A percentile compares a stretch with the other conserved stretches of the same genome.
Conservation (phyloP, 2,888 invertebrate species). For the Torymus auratus region DNA sequence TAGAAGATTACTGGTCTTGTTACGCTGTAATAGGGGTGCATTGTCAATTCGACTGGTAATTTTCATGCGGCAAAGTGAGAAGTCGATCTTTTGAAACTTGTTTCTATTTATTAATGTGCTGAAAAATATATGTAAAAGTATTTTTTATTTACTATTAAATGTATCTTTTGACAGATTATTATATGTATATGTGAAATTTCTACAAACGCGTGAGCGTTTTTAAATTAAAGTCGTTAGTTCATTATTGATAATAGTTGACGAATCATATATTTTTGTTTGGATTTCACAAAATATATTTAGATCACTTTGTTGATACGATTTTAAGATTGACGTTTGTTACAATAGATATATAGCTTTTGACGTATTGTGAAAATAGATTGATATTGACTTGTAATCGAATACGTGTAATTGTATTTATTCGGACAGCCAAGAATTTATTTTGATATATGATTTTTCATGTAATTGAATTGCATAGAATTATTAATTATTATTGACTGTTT, state of each 20-base stretch:
- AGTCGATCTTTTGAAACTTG: no score
- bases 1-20: no score
- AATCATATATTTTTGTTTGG: conserved; percentile 19
- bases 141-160: no score
- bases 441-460: conserved; percentile 2
- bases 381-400: conserved; percentile 48
- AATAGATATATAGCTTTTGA: conserved; percentile 41
- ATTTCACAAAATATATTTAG: conserved; percentile 8
- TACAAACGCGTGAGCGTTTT: background rate
- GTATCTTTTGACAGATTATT: no score
- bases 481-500: conserved; percentile 1
- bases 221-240: background rate
- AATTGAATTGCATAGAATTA: background rate
- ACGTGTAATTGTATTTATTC: conserved; percentile 38
- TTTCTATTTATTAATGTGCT: no score
- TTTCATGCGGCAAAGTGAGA: no score
- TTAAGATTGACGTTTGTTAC: conserved; percentile 50
- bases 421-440: conserved; percentile 15
- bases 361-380: conserved; percentile 45
- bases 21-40: no score
- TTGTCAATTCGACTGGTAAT: no score
- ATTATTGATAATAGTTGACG: conserved; percentile 39
- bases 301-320: conserved; percentile 43
- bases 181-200: no score
- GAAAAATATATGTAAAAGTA: no score